Conservation (phyloP, 2,113 vertebrate species). For the Malaclemys terrapin region DNA sequence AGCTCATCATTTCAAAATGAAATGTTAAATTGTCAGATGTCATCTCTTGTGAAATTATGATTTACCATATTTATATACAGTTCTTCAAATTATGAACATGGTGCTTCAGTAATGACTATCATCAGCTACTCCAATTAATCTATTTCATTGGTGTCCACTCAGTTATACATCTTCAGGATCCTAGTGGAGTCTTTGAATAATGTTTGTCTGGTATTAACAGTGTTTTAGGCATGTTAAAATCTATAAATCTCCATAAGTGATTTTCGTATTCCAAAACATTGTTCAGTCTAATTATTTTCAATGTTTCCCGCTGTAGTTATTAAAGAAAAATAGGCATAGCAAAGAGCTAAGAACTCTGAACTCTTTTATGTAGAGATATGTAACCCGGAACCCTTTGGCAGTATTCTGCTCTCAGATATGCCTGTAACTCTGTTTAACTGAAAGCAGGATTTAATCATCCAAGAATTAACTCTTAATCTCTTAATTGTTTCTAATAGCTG, state of each 20-base stretch:
- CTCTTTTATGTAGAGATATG: accelerated
- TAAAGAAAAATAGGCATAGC: neutral
- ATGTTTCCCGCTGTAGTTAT: neutral
- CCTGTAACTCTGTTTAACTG: neutral
- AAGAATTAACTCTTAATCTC: neutral
- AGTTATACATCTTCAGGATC: neutral
- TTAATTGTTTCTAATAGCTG: neutral
- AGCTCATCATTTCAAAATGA: neutral
- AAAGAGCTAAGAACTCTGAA: neutral
- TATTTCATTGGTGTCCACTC: neutral
- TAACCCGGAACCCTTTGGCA: neutral
- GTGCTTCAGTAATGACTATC: neutral
- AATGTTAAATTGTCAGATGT: neutral
- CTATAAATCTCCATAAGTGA: neutral
- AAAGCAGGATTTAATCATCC: neutral
- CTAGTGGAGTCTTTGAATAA: neutral
- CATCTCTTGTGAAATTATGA: neutral
- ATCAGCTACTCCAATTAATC: neutral
- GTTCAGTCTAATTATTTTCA: neutral
- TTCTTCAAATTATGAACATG: neutral
- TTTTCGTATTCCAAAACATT: neutral
- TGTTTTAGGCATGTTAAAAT: neutral
- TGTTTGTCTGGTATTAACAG: neutral
- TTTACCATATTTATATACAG: neutral
- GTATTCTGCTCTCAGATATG: neutral